Evolutionary conservation across 2,797 vertebrate genomes (phyloP).

Genomic region (Scolopax bukidnonensis): DNA sequence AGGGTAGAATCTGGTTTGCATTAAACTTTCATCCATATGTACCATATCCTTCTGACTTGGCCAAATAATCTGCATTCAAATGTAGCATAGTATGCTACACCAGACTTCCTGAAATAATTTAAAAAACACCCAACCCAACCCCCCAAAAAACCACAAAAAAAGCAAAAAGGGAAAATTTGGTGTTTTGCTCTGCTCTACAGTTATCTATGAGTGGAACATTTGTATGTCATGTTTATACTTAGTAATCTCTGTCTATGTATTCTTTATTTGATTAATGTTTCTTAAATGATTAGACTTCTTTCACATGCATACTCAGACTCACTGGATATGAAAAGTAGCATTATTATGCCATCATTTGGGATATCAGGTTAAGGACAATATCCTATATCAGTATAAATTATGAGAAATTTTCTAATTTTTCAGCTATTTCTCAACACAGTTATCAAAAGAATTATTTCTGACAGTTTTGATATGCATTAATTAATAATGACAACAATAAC

Average conservation of each 20-base stretch:
- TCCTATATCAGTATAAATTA: neutral
- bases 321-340: neutral
- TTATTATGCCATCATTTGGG: neutral
- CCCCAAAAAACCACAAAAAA: neutral
- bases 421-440: neutral
- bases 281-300: neutral
- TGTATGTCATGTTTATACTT: neutral
- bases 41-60: neutral
- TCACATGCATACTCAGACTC: neutral
- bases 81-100: neutral
- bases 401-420: neutral
- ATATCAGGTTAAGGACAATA: neutral
- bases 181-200: neutral
- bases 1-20: neutral
- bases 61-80: neutral
- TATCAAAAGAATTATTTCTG: neutral
- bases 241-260: neutral
- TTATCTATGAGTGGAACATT: neutral
- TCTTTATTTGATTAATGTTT: neutral
- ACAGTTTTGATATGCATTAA: neutral
- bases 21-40: neutral
- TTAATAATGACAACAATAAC: neutral
- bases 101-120: neutral
- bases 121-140: neutral
- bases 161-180: fast-evolving